Evolutionary conservation across 2,888 invertebrate genomes (phyloP), one percentile per base, ranked within the genome.

Genomic region (Cheilosia impressa): DNA sequence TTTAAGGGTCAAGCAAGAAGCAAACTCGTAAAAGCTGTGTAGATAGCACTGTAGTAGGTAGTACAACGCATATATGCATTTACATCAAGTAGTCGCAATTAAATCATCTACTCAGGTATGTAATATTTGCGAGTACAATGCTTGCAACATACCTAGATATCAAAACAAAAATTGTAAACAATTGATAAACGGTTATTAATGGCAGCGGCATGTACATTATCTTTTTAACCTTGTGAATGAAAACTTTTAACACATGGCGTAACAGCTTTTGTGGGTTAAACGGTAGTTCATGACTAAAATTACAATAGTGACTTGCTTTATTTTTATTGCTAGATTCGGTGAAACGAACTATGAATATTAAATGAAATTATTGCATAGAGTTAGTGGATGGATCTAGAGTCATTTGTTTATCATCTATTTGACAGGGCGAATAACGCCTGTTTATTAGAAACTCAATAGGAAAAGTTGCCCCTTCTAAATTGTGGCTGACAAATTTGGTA

Each of bases 211-310:
- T 58, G 58, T 52, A 22, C 38, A 58, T 58, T 58, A 19, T 38
- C 58, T 22, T 38, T 19, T 58, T 38, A 34, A 84, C 84, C 84
- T 84, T 84, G 84, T 52, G 38, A 63, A 55, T 15, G 19, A 58
- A 69, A 52, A 57, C 45, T 65, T 58, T 47, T 62, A 53, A 31
- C 24, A 63, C 7, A 76, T 80, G 80, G 58, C 66, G 75, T 22
- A 84, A 84, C 52, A 15, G 17, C 63, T 71, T 69, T 79, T 79
- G 75, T 79, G 69, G 84, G 84, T 75, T 84, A 83, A 84, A 75
- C 52, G 75, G 19, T 65, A 10, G 69, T 84, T 80, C 84, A 84
- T 84, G 84, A 84, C 84, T 55, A 53, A 79, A 79, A 76, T 84
- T 41, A 66, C 55, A 84, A 84, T 80, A n/a, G 58, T 55, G 38